Evolutionary conservation across 1,140 invertebrate species (phyloP).

Genomic region (Pseudomyrmex cubaensis): DNA sequence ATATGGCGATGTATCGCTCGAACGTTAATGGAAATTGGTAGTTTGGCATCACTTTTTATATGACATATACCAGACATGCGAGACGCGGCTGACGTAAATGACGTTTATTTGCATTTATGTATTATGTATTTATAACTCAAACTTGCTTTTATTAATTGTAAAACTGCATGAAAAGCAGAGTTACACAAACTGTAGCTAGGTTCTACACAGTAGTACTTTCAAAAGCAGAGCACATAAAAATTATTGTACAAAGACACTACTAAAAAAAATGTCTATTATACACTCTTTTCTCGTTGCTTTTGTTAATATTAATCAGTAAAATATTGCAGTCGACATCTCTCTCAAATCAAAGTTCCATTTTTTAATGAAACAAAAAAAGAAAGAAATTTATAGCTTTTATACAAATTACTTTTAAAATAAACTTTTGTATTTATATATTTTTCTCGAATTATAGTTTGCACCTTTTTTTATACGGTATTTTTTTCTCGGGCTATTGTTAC

Average conservation of each 20-base stretch:
- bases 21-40: slow-evolving; percentile 38
- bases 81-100: neutral
- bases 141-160: slow-evolving; percentile 1
- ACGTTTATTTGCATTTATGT: slow-evolving; percentile 29
- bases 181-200: no score
- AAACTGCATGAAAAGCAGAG: neutral
- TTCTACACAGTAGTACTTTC: no score
- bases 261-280: slow-evolving; percentile 3
- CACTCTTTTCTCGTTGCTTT: no score
- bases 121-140: slow-evolving; percentile 32
- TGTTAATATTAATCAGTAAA: neutral
- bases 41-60: neutral
- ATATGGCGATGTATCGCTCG: neutral
- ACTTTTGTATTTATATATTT: neutral
- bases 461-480: neutral
- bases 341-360: neutral
- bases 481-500: neutral
- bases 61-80: neutral
- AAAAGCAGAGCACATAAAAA: neutral
- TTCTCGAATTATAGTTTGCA: neutral
- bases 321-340: slow-evolving; percentile 9
- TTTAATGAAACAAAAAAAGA: neutral
- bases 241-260: neutral
- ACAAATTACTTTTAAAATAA: slow-evolving; percentile 10
- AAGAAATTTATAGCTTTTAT: slow-evolving; percentile 1